Percentiles rank a stretch among this genome's conserved stretches.
Evolutionary conservation across 2,888 invertebrate genomes (phyloP).

Genomic region (Deilephila porcellus): DNA sequence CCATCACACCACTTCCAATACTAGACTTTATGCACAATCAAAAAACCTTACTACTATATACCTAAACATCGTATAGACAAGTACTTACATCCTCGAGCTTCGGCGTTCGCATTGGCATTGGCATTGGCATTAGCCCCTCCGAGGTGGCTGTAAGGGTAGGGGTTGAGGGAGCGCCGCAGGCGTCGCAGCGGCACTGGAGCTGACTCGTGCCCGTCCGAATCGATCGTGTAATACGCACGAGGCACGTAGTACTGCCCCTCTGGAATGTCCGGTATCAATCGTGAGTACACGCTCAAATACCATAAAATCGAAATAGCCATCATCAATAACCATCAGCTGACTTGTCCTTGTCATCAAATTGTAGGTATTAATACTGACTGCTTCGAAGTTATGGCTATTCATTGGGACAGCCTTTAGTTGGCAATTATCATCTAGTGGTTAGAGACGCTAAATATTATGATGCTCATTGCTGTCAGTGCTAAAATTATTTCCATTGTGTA

Average conservation of each 20-base stretch:
- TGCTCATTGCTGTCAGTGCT: too few species aligned
- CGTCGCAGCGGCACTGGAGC: constrained; percentile 75
- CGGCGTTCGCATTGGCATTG: constrained; percentile 46
- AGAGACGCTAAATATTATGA: too few species aligned
- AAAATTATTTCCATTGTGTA: too few species aligned
- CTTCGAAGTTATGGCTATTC: too few species aligned
- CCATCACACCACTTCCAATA: too few species aligned
- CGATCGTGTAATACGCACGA: constrained; percentile 85
- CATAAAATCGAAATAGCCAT: background rate
- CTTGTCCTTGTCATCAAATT: background rate
- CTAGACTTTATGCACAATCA: too few species aligned
- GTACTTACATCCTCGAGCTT: constrained; percentile 30
- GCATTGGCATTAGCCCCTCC: constrained; percentile 50
- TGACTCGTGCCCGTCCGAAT: constrained; percentile 82
- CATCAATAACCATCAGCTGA: background rate
- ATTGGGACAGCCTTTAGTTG: too few species aligned
- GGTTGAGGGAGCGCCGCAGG: constrained; percentile 67
- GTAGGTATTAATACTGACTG: too few species aligned
- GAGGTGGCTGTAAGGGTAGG: constrained; percentile 58
- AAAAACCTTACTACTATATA: too few species aligned
- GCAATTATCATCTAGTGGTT: too few species aligned
- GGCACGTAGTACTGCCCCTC: constrained; percentile 85
- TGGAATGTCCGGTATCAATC: constrained; percentile 54
- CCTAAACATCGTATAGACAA: background rate
- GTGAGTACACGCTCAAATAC: background rate